These are phyloP conservation scores for Rhea pennata DNA, from an alignment of 2,113 vertebrate genomes.

Conservation along the genomic window DNA sequence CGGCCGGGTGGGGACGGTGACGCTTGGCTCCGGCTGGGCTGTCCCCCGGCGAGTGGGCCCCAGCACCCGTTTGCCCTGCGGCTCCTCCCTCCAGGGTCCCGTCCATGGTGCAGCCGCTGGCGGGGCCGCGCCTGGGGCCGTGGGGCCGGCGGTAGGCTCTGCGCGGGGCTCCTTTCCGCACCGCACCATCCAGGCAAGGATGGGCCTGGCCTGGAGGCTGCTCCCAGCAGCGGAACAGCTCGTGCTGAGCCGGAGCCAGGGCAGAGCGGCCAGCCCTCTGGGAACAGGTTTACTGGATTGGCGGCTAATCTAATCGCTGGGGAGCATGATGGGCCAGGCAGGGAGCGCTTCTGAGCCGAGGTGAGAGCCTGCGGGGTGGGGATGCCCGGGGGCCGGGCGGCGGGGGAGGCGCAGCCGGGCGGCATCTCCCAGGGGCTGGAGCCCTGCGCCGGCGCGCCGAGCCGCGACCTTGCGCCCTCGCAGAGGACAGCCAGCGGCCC, in stretches of 20 bases:
- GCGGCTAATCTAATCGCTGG: not conserved
- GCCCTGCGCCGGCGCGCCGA: not conserved
- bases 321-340: accelerated
- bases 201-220: not conserved
- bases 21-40: not conserved
- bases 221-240: not conserved
- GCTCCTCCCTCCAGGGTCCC: not conserved
- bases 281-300: not conserved
- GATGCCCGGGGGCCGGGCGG: accelerated
- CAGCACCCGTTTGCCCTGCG: not conserved
- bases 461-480: slow-evolving; percentile 48
- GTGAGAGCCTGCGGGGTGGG: not conserved
- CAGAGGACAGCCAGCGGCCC: not conserved
- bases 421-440: not conserved
- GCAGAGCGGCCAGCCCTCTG: not conserved
- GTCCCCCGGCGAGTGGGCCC: not conserved
- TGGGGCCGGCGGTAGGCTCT: not conserved
- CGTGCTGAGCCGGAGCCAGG: not conserved
- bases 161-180: not conserved
- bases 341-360: not conserved
- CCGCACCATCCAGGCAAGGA: accelerated
- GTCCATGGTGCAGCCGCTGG: too few relatives aligned
- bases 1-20: not conserved
- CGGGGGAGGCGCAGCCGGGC: not conserved
- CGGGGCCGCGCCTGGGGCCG: accelerated